Base-by-base conservation (phyloP, 2,888 invertebrate genomes). In the Tenthredo notha region DNA sequence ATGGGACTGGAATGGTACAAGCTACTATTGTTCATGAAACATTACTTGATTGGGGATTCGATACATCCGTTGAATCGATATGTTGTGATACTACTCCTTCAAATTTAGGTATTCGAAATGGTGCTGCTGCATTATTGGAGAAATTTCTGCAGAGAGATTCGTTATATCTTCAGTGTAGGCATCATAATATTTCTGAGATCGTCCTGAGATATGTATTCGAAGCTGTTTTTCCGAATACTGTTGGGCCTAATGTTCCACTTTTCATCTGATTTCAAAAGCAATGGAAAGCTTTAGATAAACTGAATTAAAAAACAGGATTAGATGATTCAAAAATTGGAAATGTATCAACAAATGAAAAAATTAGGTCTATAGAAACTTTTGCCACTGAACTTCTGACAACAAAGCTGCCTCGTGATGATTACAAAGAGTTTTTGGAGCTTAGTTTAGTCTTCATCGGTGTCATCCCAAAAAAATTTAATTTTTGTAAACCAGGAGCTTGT, bases 1-100 rank as follows among this genome's bases (percentile, higher is more conserved):
- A 84, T 58, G 75, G 84, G 15, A 75, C 75, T 54, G 72, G 33
- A 72, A 37, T 33, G 37, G 50, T 10, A 43, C 43, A 43, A 43
- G 43, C 43, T 10, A 43, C 43, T 43, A 43, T 43, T 43, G 43
- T 47, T 47, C 1, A 47, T 3, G 47, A 47, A 15, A 47, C 72
- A 25, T 70, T 84, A 33, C 84, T 84, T 74, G 84, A 84, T 43
- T 72, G 84, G 72, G 84, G 84, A 84, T 61, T 84, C 5, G 58
- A 77, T 25, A 72, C 25, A 33, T 61, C 33, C n/a, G 84, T 84
- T 37, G 61, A 77, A 61, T 77, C 84, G 7, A 58, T 84, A 77
- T 84, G 40, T 25, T 84, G 84, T 65, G 58, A 77, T 54, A 84
- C 84, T n/a, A 84, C 84, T 33, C 21, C 75, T 77, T 75, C 75